Conservation (phyloP, 2,113 vertebrate genomes). For the Sminthopsis crassicaudata region DNA sequence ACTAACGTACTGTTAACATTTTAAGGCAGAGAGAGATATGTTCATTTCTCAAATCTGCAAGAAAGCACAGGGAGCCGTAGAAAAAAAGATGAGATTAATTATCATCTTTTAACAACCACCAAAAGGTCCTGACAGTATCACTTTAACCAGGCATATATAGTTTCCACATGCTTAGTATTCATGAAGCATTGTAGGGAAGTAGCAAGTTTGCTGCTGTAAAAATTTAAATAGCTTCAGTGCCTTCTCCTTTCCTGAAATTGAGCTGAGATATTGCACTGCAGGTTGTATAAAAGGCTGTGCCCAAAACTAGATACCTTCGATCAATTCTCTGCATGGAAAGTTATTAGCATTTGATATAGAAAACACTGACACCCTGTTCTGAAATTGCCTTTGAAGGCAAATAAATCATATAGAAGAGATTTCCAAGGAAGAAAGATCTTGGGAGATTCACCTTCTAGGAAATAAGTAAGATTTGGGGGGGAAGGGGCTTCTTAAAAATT, state of each 20-base stretch:
- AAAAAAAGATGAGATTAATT: conserved; percentile 29
- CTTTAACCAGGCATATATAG: neutral
- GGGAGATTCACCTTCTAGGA: conserved; percentile 45
- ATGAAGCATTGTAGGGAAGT: conserved; percentile 37
- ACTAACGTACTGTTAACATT: neutral
- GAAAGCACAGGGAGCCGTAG: conserved; percentile 20
- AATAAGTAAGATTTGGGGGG: neutral
- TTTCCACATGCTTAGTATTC: conserved; percentile 42
- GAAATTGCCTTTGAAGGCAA: conserved; percentile 56
- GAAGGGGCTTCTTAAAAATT: conserved; percentile 51
- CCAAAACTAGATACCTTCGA: conserved; percentile 25
- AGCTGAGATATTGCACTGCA: conserved; percentile 39
- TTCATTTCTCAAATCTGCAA: conserved; percentile 5
- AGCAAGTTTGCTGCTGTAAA: conserved; percentile 60
- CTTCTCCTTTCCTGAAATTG: neutral
- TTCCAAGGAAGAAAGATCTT: conserved; percentile 47
- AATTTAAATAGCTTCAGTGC: conserved; percentile 57
- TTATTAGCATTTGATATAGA: conserved; percentile 34
- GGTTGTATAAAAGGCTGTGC: conserved; percentile 44
- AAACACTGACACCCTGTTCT: conserved; percentile 16
- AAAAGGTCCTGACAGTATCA: conserved; percentile 4
- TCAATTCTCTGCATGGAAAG: conserved; percentile 49
- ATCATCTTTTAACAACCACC: conserved; percentile 19
- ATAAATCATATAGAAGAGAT: conserved; percentile 50
- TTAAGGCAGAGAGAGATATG: neutral